phyloP scores from a whole-genome alignment of 2,888 invertebrate genomes.

The Frankliniella fusca region DNA sequence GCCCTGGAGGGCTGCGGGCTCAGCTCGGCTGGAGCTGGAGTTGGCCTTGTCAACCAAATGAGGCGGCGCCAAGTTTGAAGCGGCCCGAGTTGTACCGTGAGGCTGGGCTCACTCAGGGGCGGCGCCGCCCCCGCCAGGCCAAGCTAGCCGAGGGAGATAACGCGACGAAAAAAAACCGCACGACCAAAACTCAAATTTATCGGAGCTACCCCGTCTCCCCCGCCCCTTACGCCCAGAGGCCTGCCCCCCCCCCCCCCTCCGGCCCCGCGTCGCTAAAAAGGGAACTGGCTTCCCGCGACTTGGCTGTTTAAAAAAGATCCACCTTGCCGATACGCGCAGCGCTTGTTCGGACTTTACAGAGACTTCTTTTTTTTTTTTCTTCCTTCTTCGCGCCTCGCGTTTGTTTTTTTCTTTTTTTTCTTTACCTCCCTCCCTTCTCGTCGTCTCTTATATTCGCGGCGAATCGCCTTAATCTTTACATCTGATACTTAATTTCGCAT shows the following conservation, averaged over 20 bases:
- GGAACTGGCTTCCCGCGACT: neutral
- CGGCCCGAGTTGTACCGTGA: neutral
- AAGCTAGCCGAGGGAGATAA: neutral
- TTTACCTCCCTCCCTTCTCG: neutral
- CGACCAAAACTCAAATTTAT: slow-evolving; percentile 10
- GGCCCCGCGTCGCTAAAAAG: neutral
- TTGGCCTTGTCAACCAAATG: neutral
- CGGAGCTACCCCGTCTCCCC: neutral
- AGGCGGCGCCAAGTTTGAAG: neutral
- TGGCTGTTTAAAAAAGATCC: slow-evolving; percentile 17
- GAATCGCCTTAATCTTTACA: slow-evolving; percentile 26
- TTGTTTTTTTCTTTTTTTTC: neutral
- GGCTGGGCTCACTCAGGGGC: too few relatives aligned
- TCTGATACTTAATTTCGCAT: slow-evolving; percentile 25
- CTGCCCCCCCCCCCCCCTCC: neutral
- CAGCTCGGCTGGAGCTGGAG: neutral
- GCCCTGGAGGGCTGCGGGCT: too few relatives aligned
- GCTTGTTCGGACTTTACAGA: slow-evolving; percentile 6
- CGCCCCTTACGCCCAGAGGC: neutral
- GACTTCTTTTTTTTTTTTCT: neutral
- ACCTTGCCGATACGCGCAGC: slow-evolving; percentile 9
- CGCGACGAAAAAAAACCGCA: neutral
- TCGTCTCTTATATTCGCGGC: neutral
- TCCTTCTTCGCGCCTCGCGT: neutral
- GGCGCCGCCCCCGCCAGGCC: neutral